Evolutionary conservation across 2,888 invertebrate species (phyloP).

Genomic region (Chrysina gloriosa): DNA sequence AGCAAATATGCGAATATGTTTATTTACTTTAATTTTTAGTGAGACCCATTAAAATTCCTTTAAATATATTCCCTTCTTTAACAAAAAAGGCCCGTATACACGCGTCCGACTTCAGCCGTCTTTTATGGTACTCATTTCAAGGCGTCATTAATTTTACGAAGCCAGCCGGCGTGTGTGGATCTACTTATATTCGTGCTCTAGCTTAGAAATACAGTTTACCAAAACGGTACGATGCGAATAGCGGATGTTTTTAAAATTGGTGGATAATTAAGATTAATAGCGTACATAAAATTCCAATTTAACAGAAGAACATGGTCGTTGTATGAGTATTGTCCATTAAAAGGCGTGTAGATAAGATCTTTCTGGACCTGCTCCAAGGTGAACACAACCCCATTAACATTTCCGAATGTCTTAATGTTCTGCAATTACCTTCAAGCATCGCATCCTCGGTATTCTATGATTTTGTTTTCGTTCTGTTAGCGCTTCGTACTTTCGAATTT

Average conservation of each 20-base stretch:
- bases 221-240: neutral
- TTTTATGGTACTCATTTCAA: neutral
- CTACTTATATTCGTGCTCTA: neutral
- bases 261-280: conserved; percentile 27
- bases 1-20: too few relatives aligned
- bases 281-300: conserved; percentile 13
- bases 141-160: neutral
- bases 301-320: neutral
- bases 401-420: neutral
- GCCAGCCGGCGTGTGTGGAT: neutral
- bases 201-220: neutral
- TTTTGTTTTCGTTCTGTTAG: too few relatives aligned
- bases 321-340: neutral
- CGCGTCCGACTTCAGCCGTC: too few relatives aligned
- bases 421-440: neutral
- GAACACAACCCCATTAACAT: neutral
- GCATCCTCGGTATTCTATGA: neutral
- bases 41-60: too few relatives aligned
- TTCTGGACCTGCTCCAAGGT: neutral
- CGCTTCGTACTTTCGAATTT: too few relatives aligned
- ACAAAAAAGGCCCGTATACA: too few relatives aligned
- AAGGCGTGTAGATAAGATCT: neutral
- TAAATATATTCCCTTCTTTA: too few relatives aligned
- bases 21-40: too few relatives aligned
- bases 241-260: conserved; percentile 12